Evolutionary conservation across 2,113 vertebrate genomes (phyloP).

Genomic region (Daubentonia madagascariensis): DNA sequence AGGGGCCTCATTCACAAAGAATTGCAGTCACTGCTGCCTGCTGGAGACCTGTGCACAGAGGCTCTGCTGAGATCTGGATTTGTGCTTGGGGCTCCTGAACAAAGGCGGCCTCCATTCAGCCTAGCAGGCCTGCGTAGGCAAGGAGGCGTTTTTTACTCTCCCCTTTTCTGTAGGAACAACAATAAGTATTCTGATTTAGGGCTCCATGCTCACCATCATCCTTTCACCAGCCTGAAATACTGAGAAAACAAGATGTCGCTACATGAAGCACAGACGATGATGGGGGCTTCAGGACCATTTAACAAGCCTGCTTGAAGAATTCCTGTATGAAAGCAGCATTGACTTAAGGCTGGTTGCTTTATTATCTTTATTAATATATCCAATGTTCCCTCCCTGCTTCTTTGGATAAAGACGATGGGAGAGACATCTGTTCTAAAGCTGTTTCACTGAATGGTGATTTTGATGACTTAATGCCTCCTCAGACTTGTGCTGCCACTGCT

Average conservation of each 20-base stretch:
- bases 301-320: not conserved
- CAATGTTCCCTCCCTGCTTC: not conserved
- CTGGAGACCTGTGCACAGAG: not conserved
- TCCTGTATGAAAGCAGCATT: not conserved
- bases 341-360: not conserved
- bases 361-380: constrained; percentile 40
- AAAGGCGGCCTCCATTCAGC: not conserved
- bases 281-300: not conserved
- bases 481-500: constrained; percentile 62
- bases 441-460: constrained; percentile 68
- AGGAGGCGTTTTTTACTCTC: not conserved
- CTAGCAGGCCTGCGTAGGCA: not conserved
- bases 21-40: not conserved
- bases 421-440: constrained; percentile 71
- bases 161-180: not conserved
- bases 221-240: not conserved
- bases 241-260: not conserved
- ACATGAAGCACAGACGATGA: not conserved
- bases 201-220: not conserved
- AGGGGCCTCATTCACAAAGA: not conserved
- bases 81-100: not conserved
- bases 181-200: not conserved
- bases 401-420: constrained; percentile 47
- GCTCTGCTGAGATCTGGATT: not conserved
- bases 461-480: constrained; percentile 77